Base-by-base conservation (phyloP, 1,140 invertebrate species). In the Proctacanthus coquilletti region DNA sequence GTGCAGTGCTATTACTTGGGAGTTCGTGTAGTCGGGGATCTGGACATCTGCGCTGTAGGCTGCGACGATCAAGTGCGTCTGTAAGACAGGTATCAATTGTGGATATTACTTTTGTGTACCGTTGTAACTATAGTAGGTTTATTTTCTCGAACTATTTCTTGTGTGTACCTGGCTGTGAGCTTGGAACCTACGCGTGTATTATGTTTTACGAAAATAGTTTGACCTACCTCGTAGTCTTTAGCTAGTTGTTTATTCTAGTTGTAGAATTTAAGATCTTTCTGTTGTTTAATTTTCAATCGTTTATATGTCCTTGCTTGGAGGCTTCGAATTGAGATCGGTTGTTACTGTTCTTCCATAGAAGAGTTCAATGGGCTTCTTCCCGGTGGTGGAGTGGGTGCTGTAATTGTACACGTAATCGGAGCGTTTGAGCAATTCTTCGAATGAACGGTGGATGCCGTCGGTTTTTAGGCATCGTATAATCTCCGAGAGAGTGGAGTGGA, bases 401-500 rank as follows among this genome's bases (percentile, higher is more conserved):
- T 29, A 14, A 23, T 45, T 45, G n/a, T 45, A 45, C 30, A 39
- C 38, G 10, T 42, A 15, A 4, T 36, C 40, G 3, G 36, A 21
- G 36, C 18, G 39, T 20, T 41, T 33, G 13, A 33, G 31, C 13
- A 43, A 14, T 21, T 39, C 37, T 13, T 34, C 15, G 13, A 44
- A 37, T 6, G 32, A 18, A 33, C 31, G 4, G 11, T 39, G 30
- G 2, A 8, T 31, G 9, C 29, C 10, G 6, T 45, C 39, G 9
- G 18, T 33, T 35, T 38, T 32, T 9, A 41, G 18, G 18, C 39
- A 39, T 19, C 39, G 23, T 31, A 43, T 40, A 13, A 43, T 41
- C 38, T 43, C 45, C 15, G 34, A 23, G 10, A 46, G 15, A 9
- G 45, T 46, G 10, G 42, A 44, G 25, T 46, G 45, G 18, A 42